phyloP scores from a whole-genome alignment of 2,888 invertebrate genomes.

The Erebia ligea region DNA sequence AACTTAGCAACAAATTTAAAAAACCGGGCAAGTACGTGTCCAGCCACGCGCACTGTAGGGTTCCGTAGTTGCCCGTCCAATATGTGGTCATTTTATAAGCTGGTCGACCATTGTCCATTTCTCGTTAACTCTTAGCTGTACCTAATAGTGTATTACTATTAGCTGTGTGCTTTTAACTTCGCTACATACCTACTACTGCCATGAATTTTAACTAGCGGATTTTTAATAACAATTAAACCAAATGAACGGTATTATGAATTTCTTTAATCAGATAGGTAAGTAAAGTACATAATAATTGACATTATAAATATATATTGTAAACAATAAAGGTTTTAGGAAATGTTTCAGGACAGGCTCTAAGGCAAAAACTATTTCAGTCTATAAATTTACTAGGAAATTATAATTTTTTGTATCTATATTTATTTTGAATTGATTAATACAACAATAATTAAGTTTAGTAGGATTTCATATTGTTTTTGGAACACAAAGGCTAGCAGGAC shows the following conservation, averaged over 20 bases:
- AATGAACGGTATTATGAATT: conserved; percentile 40
- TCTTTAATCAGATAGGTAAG: conserved; percentile 44
- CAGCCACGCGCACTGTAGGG: no score
- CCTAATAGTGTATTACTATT: no score
- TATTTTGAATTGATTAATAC: conserved; percentile 22
- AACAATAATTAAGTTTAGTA: conserved; percentile 30
- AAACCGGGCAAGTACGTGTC: no score
- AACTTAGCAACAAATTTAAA: no score
- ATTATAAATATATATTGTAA: conserved; percentile 41
- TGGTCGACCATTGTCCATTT: no score
- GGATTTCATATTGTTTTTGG: conserved; percentile 23
- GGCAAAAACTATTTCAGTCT: conserved; percentile 59
- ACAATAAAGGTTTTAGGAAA: conserved; percentile 44
- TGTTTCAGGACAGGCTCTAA: conserved; percentile 44
- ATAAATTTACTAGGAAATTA: conserved; percentile 47
- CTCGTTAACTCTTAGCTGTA: no score
- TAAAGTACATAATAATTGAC: conserved; percentile 48
- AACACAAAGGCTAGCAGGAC: conserved; percentile 21
- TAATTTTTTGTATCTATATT: conserved; percentile 31
- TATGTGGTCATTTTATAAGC: no score
- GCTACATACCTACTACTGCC: no score
- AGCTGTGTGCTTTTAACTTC: no score
- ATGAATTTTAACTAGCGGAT: background rate
- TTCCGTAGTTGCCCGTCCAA: no score
- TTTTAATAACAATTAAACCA: conserved; percentile 24